These are phyloP conservation scores for Staurois parvus DNA, from an alignment of 2,797 vertebrate genomes.

Conservation along the genomic window DNA sequence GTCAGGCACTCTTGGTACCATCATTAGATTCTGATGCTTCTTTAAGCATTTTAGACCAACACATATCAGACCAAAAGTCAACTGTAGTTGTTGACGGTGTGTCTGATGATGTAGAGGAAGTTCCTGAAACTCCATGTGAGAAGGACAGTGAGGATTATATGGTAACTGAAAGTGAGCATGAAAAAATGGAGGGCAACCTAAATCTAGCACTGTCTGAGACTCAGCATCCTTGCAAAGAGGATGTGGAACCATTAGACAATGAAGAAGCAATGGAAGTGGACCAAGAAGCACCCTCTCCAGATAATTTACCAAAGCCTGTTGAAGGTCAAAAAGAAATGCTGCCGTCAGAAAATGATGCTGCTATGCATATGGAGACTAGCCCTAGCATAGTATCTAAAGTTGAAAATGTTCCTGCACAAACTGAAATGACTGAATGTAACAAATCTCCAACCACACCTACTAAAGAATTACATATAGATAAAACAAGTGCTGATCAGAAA, in stretches of 20 bases:
- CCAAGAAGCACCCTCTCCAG: slow-evolving; percentile 65
- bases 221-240: slow-evolving; percentile 64
- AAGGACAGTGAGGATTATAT: slow-evolving; percentile 66
- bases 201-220: slow-evolving; percentile 77
- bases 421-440: neutral
- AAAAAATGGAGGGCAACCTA: slow-evolving; percentile 60
- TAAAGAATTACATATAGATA: slow-evolving; percentile 7
- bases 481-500: neutral
- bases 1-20: slow-evolving; percentile 66
- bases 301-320: slow-evolving; percentile 52
- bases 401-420: neutral
- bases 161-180: slow-evolving; percentile 47
- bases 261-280: slow-evolving; percentile 67
- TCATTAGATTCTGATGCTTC: slow-evolving; percentile 65
- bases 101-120: slow-evolving; percentile 66
- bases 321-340: slow-evolving; percentile 60
- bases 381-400: neutral
- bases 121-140: slow-evolving; percentile 72
- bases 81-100: slow-evolving; percentile 43
- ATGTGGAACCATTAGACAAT: slow-evolving; percentile 60
- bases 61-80: slow-evolving; percentile 65
- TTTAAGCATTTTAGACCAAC: slow-evolving; percentile 64
- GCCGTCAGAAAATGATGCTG: slow-evolving; percentile 61
- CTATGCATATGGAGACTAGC: neutral
- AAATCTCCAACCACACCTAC: neutral